These are phyloP conservation scores for Lobophora halterata DNA, from an alignment of 2,888 invertebrate genomes.

Conservation along the genomic window DNA sequence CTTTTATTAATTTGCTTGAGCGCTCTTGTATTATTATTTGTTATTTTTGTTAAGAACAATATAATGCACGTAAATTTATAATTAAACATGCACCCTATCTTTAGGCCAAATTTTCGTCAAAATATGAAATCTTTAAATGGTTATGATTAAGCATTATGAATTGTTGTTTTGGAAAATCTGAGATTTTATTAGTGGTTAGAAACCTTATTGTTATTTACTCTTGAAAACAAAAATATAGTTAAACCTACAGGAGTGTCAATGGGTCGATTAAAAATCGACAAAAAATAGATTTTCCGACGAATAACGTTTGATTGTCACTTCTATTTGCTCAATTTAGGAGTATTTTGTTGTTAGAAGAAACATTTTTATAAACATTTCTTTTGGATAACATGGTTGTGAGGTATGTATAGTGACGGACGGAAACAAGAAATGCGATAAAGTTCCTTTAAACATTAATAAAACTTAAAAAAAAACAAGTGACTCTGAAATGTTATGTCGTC, in stretches of 20 bases:
- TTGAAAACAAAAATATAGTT: slow-evolving; percentile 9
- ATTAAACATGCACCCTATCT: slow-evolving; percentile 18
- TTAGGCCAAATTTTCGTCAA: slow-evolving; percentile 19
- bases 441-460: slow-evolving; percentile 51
- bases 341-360: slow-evolving; percentile 49
- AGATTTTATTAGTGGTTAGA: slow-evolving; percentile 10
- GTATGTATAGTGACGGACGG: slow-evolving; percentile 55
- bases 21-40: background rate
- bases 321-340: slow-evolving; percentile 70
- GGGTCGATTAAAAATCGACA: slow-evolving; percentile 14
- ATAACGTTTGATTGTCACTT: slow-evolving; percentile 75
- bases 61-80: slow-evolving; percentile 18
- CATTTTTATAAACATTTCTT: slow-evolving; percentile 42
- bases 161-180: slow-evolving; percentile 11
- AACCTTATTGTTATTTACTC: slow-evolving; percentile 2
- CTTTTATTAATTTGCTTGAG: slow-evolving; percentile 5
- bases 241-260: slow-evolving; percentile 7
- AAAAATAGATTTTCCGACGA: slow-evolving; percentile 37
- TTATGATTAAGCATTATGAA: slow-evolving; percentile 6
- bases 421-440: slow-evolving; percentile 44
- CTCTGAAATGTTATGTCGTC: slow-evolving; percentile 70
- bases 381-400: slow-evolving; percentile 64
- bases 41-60: slow-evolving; percentile 8
- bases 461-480: slow-evolving; percentile 43
- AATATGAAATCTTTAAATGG: background rate